Percentiles rank a stretch among this genome's conserved stretches.
Evolutionary conservation across 2,888 invertebrate species (phyloP).

Genomic region (Aleiodes alternator): DNA sequence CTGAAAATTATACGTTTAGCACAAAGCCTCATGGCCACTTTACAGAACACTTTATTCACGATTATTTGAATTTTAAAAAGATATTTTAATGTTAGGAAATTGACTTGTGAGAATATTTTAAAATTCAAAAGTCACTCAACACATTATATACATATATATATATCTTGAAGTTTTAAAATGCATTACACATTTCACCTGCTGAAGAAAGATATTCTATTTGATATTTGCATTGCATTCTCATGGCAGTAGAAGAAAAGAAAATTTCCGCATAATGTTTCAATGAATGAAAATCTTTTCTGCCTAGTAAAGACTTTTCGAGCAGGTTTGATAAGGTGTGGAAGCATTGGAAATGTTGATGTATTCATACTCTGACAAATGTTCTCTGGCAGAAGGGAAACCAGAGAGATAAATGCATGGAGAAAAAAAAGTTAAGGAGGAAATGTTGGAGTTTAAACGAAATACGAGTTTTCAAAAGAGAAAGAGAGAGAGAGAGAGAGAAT

Average conservation of each 20-base stretch:
- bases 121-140: conserved; percentile 32
- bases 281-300: conserved; percentile 44
- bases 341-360: conserved; percentile 33
- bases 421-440: not conserved
- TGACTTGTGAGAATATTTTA: not conserved
- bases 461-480: not conserved
- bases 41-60: not conserved
- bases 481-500: conserved; percentile 3
- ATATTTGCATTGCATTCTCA: conserved; percentile 44
- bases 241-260: conserved; percentile 30
- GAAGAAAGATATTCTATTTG: conserved; percentile 28
- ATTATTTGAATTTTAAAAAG: conserved; percentile 1
- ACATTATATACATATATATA: conserved; percentile 19
- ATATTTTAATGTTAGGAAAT: not conserved
- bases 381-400: not conserved
- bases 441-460: conserved; percentile 23
- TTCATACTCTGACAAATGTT: conserved; percentile 37
- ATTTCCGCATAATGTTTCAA: conserved; percentile 44
- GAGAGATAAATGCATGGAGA: not conserved
- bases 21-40: not conserved
- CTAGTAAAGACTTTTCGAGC: not conserved
- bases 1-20: not conserved
- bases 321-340: conserved; percentile 34
- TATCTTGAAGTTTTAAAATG: conserved; percentile 16
- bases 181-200: conserved; percentile 27